Evolutionary conservation across 2,888 invertebrate species (phyloP).

Genomic region (Eupithecia tripunctaria): DNA sequence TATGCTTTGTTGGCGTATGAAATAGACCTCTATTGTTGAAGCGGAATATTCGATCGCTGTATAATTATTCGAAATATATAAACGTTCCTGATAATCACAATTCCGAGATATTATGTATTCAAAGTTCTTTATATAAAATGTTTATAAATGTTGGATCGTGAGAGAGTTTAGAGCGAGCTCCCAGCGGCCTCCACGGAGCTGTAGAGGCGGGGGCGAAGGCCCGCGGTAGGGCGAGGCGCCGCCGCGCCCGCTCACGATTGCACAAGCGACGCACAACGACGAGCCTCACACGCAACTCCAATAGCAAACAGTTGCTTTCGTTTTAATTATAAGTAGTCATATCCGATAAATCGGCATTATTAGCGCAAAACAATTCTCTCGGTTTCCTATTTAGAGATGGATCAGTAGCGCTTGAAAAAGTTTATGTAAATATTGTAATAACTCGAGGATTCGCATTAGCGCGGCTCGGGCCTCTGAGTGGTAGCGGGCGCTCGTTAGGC

Average conservation of each 20-base stretch:
- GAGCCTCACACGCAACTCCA: conserved; percentile 73
- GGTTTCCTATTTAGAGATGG: conserved; percentile 81
- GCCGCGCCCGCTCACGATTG: conserved; percentile 41
- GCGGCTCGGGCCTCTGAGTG: conserved; percentile 68
- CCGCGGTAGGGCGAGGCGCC: conserved; percentile 32
- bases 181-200: conserved; percentile 38
- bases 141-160: conserved; percentile 68
- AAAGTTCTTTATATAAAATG: conserved; percentile 70
- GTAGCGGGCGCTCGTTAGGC: conserved; percentile 60
- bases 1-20: conserved; percentile 83
- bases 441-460: conserved; percentile 72
- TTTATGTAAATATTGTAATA: conserved; percentile 82
- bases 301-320: conserved; percentile 79
- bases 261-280: conserved; percentile 74
- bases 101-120: conserved; percentile 69
- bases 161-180: conserved; percentile 57
- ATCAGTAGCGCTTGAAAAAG: conserved; percentile 81
- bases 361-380: conserved; percentile 76
- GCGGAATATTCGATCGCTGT: conserved; percentile 69
- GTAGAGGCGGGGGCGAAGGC: conserved; percentile 54
- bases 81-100: conserved; percentile 74
- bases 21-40: conserved; percentile 78
- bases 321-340: conserved; percentile 80
- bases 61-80: conserved; percentile 64
- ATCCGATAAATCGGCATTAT: conserved; percentile 73